Percentiles rank a stretch among this genome's conserved stretches.
Evolutionary conservation across 2,797 vertebrate species (phyloP).

Genomic region (Diglossa cyanea): DNA sequence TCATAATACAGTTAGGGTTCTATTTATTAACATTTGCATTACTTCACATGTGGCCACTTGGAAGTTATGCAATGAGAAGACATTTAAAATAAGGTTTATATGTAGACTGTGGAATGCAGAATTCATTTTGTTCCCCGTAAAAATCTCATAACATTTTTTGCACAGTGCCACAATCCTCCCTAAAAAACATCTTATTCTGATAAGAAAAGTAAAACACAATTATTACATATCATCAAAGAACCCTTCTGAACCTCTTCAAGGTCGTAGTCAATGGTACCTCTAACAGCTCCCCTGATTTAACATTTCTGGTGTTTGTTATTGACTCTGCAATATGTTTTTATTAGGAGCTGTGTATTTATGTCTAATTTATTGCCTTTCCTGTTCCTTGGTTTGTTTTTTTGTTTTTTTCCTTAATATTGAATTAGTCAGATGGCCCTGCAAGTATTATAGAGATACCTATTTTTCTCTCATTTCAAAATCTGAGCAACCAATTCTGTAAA

Average conservation of each 20-base stretch:
- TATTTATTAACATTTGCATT: background rate
- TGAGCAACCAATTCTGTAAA: background rate
- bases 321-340: background rate
- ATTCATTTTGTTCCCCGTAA: background rate
- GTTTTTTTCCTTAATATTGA: background rate
- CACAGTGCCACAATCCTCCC: background rate
- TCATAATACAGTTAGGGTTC: background rate
- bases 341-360: background rate
- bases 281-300: background rate
- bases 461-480: background rate
- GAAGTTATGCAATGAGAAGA: background rate
- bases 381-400: background rate
- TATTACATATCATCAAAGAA: background rate
- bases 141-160: background rate
- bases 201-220: background rate
- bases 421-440: background rate
- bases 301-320: background rate
- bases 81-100: background rate
- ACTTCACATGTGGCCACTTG: background rate
- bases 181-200: background rate
- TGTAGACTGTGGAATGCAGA: background rate
- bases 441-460: background rate
- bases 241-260: background rate
- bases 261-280: background rate
- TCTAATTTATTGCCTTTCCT: background rate